A percentile compares a stretch with the other conserved stretches of the same genome.
These are phyloP conservation scores for Heliconius nattereri DNA, from an alignment of 1,140 invertebrate genomes.

Conservation along the genomic window DNA sequence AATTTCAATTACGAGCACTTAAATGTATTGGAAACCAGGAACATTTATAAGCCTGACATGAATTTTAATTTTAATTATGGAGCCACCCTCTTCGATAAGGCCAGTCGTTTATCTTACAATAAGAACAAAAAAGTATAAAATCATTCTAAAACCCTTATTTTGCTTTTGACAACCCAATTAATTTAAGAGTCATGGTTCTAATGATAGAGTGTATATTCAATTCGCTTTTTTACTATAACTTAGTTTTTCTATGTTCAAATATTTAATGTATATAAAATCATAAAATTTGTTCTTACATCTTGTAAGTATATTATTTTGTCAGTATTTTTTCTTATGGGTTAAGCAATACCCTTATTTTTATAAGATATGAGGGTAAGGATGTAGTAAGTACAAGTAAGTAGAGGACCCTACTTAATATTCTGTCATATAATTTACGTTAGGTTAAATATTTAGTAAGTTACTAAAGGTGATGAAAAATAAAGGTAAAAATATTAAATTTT, in stretches of 20 bases:
- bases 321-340: too few relatives aligned
- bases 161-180: constrained; percentile 9
- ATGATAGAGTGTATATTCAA: not conserved
- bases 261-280: too few relatives aligned
- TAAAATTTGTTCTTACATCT: too few relatives aligned
- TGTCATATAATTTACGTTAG: too few relatives aligned
- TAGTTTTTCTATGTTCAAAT: not conserved
- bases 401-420: too few relatives aligned
- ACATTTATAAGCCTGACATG: constrained; percentile 34
- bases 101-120: constrained; percentile 13
- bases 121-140: constrained; percentile 8
- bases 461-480: too few relatives aligned
- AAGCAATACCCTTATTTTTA: too few relatives aligned
- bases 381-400: too few relatives aligned
- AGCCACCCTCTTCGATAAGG: constrained; percentile 25
- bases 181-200: not conserved
- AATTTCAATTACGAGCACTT: constrained; percentile 27
- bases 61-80: constrained; percentile 62
- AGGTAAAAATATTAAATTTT: too few relatives aligned
- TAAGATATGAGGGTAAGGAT: too few relatives aligned
- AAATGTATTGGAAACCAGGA: constrained; percentile 23
- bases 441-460: too few relatives aligned
- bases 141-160: constrained; percentile 4
- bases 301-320: too few relatives aligned
- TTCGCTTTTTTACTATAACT: not conserved